Conservation (phyloP, 2,888 invertebrate species). For the Drosophila dives region DNA sequence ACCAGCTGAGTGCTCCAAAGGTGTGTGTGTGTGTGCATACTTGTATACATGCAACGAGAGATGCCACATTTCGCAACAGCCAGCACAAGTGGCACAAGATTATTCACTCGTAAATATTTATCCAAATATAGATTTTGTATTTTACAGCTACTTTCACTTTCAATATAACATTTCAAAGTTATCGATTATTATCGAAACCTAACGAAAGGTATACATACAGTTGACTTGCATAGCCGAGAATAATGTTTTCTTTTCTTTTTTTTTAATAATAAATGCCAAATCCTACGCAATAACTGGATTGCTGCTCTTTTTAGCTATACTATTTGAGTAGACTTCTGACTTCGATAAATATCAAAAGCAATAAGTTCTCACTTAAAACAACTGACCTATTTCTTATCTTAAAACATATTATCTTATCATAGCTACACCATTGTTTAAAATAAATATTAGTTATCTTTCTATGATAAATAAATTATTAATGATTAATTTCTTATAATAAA, state of each 20-base stretch:
- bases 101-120: not conserved
- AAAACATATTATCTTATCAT: not conserved
- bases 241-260: not conserved
- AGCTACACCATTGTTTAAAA: not conserved
- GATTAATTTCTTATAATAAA: not conserved
- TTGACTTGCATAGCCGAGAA: not conserved
- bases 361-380: not conserved
- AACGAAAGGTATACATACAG: not conserved
- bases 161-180: not conserved
- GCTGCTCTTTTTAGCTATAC: not conserved
- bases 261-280: not conserved
- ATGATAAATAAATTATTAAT: not conserved
- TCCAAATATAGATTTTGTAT: not conserved
- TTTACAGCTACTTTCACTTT: not conserved
- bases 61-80: slow-evolving; percentile 27
- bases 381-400: not conserved
- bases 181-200: not conserved
- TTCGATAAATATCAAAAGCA: not conserved
- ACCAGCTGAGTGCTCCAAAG: slow-evolving; percentile 1
- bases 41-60: slow-evolving; percentile 2
- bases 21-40: not conserved
- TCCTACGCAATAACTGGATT: not conserved
- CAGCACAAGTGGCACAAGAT: not conserved
- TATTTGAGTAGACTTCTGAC: not conserved
- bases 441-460: not conserved